These are phyloP conservation scores for Chloroceryle inda DNA, from an alignment of 2,797 vertebrate species.

Conservation along the genomic window DNA sequence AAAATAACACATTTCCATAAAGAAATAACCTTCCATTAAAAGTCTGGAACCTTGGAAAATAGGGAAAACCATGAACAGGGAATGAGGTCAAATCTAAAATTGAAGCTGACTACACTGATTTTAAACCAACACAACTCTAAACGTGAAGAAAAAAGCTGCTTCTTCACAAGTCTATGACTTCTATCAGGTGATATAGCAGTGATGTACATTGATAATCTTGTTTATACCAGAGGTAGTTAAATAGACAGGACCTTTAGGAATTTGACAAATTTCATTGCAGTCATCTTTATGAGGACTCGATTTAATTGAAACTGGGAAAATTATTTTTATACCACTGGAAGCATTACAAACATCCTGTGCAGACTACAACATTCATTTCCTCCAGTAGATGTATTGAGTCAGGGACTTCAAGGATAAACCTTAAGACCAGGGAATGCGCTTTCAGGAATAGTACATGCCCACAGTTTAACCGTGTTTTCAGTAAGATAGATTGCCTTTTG, in stretches of 20 bases:
- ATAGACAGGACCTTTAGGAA: neutral
- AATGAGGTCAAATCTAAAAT: neutral
- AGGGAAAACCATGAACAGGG: neutral
- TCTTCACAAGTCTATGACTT: neutral
- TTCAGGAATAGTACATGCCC: neutral
- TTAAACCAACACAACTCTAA: neutral
- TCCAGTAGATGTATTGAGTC: neutral
- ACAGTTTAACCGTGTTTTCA: neutral
- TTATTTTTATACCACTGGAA: slow-evolving; percentile 44
- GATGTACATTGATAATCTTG: neutral
- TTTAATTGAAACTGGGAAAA: slow-evolving; percentile 11
- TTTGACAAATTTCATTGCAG: neutral
- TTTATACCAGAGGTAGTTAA: neutral
- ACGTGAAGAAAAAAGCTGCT: neutral
- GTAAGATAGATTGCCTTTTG: neutral
- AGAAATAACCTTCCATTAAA: neutral
- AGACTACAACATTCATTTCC: slow-evolving; percentile 40
- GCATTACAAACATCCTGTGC: slow-evolving; percentile 51
- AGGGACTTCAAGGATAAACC: slow-evolving; percentile 36
- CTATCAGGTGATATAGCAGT: neutral
- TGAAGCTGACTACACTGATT: neutral
- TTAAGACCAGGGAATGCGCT: slow-evolving; percentile 16
- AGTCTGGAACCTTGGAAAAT: neutral
- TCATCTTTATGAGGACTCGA: neutral
- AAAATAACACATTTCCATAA: neutral